Conservation (phyloP, 92 coral and sea anemone species). For the Micromussa lordhowensis region DNA sequence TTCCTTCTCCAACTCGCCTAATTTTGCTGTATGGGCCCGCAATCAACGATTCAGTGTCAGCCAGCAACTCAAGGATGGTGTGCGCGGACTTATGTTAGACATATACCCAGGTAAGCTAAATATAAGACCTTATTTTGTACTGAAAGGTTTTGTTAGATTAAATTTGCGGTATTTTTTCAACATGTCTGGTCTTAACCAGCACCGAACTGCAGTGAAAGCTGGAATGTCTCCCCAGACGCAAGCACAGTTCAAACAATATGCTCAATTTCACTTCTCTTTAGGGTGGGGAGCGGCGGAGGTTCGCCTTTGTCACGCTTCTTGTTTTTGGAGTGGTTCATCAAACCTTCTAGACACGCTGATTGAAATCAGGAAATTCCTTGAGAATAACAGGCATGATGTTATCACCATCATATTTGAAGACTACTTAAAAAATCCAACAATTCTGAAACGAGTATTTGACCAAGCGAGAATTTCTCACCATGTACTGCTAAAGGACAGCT, state of each 20-base stretch:
- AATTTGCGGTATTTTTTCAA: background rate
- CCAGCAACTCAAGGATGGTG: conserved; percentile 91
- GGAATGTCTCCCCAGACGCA: no score
- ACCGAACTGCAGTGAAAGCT: no score
- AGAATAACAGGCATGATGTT: conserved; percentile 78
- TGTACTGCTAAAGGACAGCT: conserved; percentile 75
- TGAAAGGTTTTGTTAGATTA: background rate
- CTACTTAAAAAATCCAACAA: conserved; percentile 81
- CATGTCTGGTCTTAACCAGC: no score
- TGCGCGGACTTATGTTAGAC: conserved; percentile 97
- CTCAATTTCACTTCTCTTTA: conserved; percentile 29
- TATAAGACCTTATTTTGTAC: background rate
- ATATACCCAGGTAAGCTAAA: conserved; percentile 80
- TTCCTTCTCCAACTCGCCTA: conserved; percentile 75
- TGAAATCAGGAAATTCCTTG: conserved; percentile 81
- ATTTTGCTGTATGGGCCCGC: conserved; percentile 92
- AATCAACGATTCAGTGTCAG: conserved; percentile 86
- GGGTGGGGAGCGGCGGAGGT: conserved; percentile 94
- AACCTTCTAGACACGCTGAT: conserved; percentile 82
- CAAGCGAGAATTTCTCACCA: conserved; percentile 77
- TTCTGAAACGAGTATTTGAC: conserved; percentile 87
- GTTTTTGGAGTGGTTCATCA: conserved; percentile 94
- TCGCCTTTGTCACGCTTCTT: conserved; percentile 87
- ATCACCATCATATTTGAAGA: conserved; percentile 92
- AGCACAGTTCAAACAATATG: no score